Percentiles rank a stretch among this genome's conserved stretches.
Evolutionary conservation across 2,797 vertebrate species (phyloP).

Genomic region (Sus cebifrons): DNA sequence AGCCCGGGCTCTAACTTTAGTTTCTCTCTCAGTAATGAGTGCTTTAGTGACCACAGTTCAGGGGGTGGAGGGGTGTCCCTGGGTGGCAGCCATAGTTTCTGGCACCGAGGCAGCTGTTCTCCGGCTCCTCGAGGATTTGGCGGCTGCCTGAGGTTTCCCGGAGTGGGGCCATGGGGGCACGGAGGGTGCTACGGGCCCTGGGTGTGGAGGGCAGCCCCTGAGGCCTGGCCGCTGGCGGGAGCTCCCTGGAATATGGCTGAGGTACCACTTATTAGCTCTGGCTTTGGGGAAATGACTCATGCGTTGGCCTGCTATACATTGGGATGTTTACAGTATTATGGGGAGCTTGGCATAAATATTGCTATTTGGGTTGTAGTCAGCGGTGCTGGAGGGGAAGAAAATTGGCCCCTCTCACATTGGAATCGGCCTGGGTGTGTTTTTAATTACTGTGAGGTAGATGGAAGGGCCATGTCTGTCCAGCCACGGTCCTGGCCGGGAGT

Average conservation of each 20-base stretch:
- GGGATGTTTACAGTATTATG: conserved; percentile 91
- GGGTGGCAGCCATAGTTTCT: conserved; percentile 57
- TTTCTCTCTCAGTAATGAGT: background rate
- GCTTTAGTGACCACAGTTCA: background rate
- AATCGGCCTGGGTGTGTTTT: conserved; percentile 88
- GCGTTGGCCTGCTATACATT: conserved; percentile 88
- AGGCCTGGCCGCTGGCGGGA: conserved; percentile 52
- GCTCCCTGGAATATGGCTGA: conserved; percentile 87
- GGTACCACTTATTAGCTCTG: conserved; percentile 89
- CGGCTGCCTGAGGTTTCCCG: background rate
- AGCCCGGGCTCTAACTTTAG: background rate
- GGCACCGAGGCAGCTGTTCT: background rate
- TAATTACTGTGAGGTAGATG: conserved; percentile 87
- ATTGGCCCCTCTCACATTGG: conserved; percentile 86
- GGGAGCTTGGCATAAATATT: conserved; percentile 91
- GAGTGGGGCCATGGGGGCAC: conserved; percentile 22
- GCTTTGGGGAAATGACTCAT: conserved; percentile 92
- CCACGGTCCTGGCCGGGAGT: conserved; percentile 48
- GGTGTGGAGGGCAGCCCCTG: conserved; percentile 77
- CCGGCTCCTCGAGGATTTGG: conserved; percentile 62
- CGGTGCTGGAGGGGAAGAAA: conserved; percentile 85
- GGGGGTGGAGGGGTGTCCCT: conserved; percentile 11
- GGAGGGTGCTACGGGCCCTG: background rate
- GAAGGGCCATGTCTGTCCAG: conserved; percentile 81
- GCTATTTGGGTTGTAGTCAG: conserved; percentile 89